These are phyloP conservation scores for Mayetiola destructor DNA, from an alignment of 2,888 invertebrate genomes.

Conservation along the genomic window DNA sequence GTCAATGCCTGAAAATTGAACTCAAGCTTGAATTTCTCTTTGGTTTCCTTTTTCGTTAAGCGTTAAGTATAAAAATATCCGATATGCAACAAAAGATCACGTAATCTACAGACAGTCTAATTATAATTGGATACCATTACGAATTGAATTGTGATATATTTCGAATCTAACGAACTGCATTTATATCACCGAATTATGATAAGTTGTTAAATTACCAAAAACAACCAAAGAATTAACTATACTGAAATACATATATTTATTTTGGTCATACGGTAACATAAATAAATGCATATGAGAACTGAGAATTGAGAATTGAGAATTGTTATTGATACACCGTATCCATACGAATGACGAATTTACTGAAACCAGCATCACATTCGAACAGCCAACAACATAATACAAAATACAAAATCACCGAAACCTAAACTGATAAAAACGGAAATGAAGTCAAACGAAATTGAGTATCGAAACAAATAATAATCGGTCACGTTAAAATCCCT, in stretches of 20 bases:
- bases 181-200: constrained; percentile 16
- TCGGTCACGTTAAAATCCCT: background rate
- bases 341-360: no score
- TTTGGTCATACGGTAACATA: background rate
- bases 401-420: background rate
- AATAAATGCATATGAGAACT: no score
- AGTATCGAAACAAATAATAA: background rate
- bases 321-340: no score
- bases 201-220: background rate
- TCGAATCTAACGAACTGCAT: constrained; percentile 14
- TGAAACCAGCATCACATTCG: no score
- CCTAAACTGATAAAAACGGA: background rate
- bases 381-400: no score
- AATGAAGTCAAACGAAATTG: no score
- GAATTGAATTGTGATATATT: constrained; percentile 11
- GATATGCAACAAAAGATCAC: no score
- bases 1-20: no score
- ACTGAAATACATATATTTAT: background rate
- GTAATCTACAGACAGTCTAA: constrained; percentile 10
- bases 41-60: no score
- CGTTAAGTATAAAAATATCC: background rate
- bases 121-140: constrained; percentile 11
- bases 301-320: no score
- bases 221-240: constrained; percentile 16
- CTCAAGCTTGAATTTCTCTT: no score